phyloP scores from a whole-genome alignment of 2,797 vertebrate genomes.

The Coregonus suidteri region DNA sequence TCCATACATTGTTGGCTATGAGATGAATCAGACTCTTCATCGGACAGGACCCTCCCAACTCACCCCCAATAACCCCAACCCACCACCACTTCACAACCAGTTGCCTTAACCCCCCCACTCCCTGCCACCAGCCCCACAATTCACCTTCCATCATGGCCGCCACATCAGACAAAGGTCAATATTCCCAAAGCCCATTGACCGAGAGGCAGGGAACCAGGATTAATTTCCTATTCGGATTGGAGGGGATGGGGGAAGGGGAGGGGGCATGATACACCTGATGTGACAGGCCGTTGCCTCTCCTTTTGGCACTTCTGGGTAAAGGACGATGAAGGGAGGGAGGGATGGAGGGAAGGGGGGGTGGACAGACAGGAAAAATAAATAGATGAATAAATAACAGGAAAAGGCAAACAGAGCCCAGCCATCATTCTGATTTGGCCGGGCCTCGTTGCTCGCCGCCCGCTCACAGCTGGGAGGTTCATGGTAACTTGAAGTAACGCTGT shows the following conservation, averaged over 20 bases:
- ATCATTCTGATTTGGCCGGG: conserved; percentile 72
- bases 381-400: conserved; percentile 80
- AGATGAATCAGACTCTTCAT: conserved; percentile 25
- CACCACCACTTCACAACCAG: neutral
- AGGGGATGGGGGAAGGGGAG: neutral
- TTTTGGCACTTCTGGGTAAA: conserved; percentile 31
- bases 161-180: conserved; percentile 78
- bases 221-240: too few relatives aligned
- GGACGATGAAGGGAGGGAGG: neutral
- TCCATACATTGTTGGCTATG: conserved; percentile 44
- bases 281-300: conserved; percentile 61
- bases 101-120: conserved; percentile 21
- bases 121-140: conserved; percentile 64
- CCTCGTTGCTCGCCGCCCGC: conserved; percentile 62
- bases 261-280: conserved; percentile 45
- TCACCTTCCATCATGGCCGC: conserved; percentile 73
- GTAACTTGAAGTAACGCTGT: conserved; percentile 74
- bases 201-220: conserved; percentile 42
- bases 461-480: conserved; percentile 69
- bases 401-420: conserved; percentile 78
- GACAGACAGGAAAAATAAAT: conserved; percentile 70
- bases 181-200: conserved; percentile 70
- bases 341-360: conserved; percentile 28
- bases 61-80: conserved; percentile 6
- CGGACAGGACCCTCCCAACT: neutral